Percentiles rank a stretch among this genome's conserved stretches.
phyloP scores from a whole-genome alignment of 2,113 vertebrate genomes.

The Ptilonorhynchus violaceus region DNA sequence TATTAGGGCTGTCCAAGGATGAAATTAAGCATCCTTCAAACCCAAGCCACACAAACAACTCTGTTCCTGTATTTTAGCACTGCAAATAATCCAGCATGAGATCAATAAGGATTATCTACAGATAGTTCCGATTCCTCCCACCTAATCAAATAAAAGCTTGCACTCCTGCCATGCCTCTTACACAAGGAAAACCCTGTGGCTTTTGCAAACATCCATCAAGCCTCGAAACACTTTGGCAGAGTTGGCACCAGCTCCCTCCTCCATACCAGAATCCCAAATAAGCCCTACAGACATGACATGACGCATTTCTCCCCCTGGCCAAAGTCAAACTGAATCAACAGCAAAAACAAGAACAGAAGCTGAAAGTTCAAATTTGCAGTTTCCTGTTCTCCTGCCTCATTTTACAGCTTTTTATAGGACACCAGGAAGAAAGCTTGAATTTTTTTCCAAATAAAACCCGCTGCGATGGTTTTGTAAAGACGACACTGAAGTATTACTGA shows the following conservation, averaged over 20 bases:
- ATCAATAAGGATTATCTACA: neutral
- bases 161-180: neutral
- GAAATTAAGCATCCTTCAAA: neutral
- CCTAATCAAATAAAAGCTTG: neutral
- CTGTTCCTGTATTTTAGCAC: neutral
- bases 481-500: neutral
- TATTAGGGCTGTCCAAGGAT: neutral
- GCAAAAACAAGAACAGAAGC: slow-evolving; percentile 24
- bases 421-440: neutral
- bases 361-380: neutral
- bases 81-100: neutral
- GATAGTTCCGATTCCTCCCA: neutral
- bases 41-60: neutral
- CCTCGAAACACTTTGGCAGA: neutral
- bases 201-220: slow-evolving; percentile 18
- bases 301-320: neutral
- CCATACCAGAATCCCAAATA: neutral
- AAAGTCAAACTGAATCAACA: slow-evolving; percentile 24
- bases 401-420: neutral
- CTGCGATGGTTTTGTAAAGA: neutral
- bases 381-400: neutral
- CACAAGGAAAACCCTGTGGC: neutral
- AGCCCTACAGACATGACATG: neutral
- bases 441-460: neutral
- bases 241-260: slow-evolving; percentile 29